Evolutionary conservation across 2,113 vertebrate species (phyloP).

Genomic region (Charadrius vociferus): DNA sequence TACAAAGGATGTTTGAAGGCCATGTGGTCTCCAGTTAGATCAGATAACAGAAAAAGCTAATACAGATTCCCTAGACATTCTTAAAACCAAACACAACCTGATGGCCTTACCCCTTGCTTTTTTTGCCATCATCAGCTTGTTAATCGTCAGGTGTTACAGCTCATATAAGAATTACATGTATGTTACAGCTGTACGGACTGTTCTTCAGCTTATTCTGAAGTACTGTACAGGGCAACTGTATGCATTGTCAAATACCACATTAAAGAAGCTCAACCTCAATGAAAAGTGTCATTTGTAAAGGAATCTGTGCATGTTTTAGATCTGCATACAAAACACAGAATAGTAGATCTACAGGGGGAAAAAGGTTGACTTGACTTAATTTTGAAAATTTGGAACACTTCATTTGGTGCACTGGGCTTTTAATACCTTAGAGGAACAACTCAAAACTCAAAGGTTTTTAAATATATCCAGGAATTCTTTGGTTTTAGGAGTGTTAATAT

Average conservation of each 20-base stretch:
- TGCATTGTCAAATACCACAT: accelerated
- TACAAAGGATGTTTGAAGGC: not conserved
- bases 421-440: not conserved
- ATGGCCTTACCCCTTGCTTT: not conserved
- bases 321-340: not conserved
- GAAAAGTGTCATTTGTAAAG: not conserved
- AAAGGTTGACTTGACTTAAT: not conserved
- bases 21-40: not conserved
- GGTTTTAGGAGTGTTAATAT: not conserved
- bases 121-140: not conserved
- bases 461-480: not conserved
- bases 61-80: not conserved
- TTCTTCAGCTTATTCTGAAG: not conserved
- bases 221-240: not conserved
- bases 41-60: not conserved
- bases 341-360: not conserved
- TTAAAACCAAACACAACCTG: not conserved
- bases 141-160: not conserved
- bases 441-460: not conserved
- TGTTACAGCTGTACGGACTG: not conserved
- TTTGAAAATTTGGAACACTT: not conserved
- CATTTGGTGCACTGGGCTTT: not conserved
- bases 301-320: not conserved
- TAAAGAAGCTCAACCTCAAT: not conserved
- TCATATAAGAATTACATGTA: not conserved